Evolutionary conservation across 2,113 vertebrate species (phyloP).

Genomic region (Alosa alosa): DNA sequence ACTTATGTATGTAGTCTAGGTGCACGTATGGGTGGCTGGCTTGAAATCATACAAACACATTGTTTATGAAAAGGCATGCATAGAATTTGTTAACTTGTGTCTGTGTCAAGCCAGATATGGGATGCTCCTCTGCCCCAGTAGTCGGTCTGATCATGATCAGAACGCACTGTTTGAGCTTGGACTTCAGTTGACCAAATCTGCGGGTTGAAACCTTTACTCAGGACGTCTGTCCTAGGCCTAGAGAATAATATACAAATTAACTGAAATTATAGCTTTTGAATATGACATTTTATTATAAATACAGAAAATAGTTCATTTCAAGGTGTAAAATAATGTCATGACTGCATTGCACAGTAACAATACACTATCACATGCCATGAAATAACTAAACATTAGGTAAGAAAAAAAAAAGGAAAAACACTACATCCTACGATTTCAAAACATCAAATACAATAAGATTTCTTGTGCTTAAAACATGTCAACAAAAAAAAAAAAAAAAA

Average conservation of each 20-base stretch:
- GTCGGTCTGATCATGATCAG: neutral
- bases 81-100: neutral
- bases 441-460: neutral
- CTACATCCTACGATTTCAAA: neutral
- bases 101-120: neutral
- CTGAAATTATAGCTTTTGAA: neutral
- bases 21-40: too few species aligned
- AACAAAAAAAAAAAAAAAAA: slow-evolving; percentile 8
- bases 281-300: slow-evolving; percentile 4
- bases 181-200: slow-evolving; percentile 4
- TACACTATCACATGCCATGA: neutral
- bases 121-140: neutral
- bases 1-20: neutral
- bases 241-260: neutral
- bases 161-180: neutral
- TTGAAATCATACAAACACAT: neutral
- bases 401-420: neutral
- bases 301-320: slow-evolving; percentile 11
- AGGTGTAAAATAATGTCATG: neutral
- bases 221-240: neutral
- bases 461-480: slow-evolving; percentile 29
- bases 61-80: neutral
- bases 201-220: neutral
- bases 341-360: neutral
- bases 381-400: neutral